A percentile compares a stretch with the other conserved stretches of the same genome.
phyloP scores from a whole-genome alignment of 2,113 vertebrate genomes.

The Zingel zingel region DNA sequence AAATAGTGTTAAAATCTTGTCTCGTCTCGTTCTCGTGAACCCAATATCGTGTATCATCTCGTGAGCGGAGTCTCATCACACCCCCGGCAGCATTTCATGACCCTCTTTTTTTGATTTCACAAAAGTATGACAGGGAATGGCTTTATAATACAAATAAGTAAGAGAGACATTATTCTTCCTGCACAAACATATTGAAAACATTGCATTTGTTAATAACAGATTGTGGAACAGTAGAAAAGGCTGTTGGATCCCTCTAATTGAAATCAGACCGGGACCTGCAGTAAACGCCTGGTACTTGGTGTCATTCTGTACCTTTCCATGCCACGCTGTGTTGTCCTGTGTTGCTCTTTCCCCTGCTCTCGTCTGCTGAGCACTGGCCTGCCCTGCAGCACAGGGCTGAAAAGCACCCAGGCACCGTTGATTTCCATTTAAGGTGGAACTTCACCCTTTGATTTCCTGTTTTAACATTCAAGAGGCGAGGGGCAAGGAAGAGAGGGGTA shows the following conservation, averaged over 20 bases:
- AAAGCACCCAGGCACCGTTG: conserved; percentile 92
- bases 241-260: background rate
- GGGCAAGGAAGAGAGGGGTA: conserved; percentile 90
- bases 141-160: conserved; percentile 18
- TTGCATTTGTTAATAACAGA: background rate
- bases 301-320: conserved; percentile 14
- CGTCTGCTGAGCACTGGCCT: conserved; percentile 49
- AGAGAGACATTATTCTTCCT: background rate
- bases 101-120: background rate
- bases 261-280: background rate
- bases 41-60: no score
- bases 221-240: background rate
- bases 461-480: conserved; percentile 88
- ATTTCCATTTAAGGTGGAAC: conserved; percentile 96
- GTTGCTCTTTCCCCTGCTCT: conserved; percentile 67
- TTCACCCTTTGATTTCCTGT: conserved; percentile 96
- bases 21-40: no score
- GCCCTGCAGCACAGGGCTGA: conserved; percentile 84
- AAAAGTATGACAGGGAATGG: background rate
- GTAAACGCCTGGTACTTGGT: conserved; percentile 8
- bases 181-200: conserved; percentile 1
- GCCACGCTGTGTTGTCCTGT: conserved; percentile 26
- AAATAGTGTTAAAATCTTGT: no score
- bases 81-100: background rate
- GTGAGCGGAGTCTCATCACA: no score